A percentile compares a stretch with the other conserved stretches of the same genome.
These are phyloP conservation scores for Rhynchomys soricoides DNA, from an alignment of 2,113 vertebrate genomes.

Conservation along the genomic window DNA sequence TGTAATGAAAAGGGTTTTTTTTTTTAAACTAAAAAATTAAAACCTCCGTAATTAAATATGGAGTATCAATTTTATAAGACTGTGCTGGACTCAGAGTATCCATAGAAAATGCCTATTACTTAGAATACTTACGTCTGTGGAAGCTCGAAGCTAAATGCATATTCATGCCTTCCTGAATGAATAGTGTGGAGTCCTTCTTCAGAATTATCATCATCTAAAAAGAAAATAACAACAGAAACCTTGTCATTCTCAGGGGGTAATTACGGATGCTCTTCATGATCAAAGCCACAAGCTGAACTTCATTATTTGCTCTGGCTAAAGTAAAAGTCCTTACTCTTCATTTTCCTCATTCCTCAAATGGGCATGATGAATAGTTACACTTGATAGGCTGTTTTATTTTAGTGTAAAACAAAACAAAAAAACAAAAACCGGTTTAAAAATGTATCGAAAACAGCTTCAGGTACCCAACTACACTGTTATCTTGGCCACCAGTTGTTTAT, in stretches of 20 bases:
- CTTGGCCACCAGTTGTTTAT: neutral
- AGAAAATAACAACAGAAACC: neutral
- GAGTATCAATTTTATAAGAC: neutral
- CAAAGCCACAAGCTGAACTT: neutral
- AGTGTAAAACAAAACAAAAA: neutral
- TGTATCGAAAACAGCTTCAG: neutral
- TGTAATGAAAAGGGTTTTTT: slow-evolving; percentile 87
- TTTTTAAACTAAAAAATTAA: neutral
- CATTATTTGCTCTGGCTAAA: neutral
- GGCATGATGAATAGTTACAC: neutral
- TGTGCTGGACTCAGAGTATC: neutral
- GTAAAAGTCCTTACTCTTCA: neutral
- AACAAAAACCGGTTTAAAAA: neutral
- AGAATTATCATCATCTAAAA: slow-evolving; percentile 96
- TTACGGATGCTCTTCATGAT: neutral
- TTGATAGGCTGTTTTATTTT: neutral
- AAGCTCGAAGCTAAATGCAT: slow-evolving; percentile 99
- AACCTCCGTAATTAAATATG: slow-evolving; percentile 53
- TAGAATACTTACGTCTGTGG: slow-evolving; percentile 96
- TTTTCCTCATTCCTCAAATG: neutral
- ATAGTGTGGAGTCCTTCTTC: slow-evolving; percentile 98
- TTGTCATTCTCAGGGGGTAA: neutral
- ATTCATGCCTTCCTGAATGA: slow-evolving; percentile 98
- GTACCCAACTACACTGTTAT: neutral
- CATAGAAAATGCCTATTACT: neutral